Conservation (phyloP, 1,140 invertebrate species). For the Agraylea sexmaculata region DNA sequence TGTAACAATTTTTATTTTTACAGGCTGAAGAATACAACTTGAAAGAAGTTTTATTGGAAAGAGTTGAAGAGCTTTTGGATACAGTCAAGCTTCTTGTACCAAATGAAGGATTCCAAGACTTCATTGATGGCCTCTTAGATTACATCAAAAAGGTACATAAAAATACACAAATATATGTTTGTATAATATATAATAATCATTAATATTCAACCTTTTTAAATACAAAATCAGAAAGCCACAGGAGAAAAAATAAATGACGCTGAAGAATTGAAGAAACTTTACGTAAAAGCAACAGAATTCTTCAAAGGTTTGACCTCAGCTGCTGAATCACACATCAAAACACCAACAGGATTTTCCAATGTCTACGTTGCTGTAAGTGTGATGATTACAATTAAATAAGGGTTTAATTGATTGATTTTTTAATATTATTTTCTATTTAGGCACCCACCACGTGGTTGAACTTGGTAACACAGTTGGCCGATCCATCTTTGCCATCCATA, state of each 20-base stretch:
- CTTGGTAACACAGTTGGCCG: neutral
- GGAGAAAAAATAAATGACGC: slow-evolving; percentile 40
- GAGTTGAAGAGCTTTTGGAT: slow-evolving; percentile 36
- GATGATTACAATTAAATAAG: neutral
- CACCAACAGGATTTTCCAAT: slow-evolving; percentile 5
- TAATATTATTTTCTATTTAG: slow-evolving; percentile 2
- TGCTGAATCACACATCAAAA: too few species aligned
- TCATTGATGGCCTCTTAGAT: slow-evolving; percentile 37
- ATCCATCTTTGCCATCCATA: slow-evolving; percentile 30
- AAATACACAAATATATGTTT: slow-evolving; percentile 1
- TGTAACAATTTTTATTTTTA: too few species aligned
- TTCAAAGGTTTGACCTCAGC: slow-evolving; percentile 1
- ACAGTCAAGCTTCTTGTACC: slow-evolving; percentile 40
- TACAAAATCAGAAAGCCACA: slow-evolving; percentile 32
- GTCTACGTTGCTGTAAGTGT: slow-evolving; percentile 3
- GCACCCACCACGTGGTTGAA: neutral
- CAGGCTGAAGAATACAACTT: too few species aligned
- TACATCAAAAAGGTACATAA: slow-evolving; percentile 48
- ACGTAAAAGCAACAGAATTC: too few species aligned
- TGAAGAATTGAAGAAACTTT: slow-evolving; percentile 42
- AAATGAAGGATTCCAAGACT: slow-evolving; percentile 40
- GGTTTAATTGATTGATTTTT: too few species aligned
- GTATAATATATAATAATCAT: neutral
- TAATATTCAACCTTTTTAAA: slow-evolving; percentile 8
- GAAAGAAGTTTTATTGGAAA: too few species aligned